Base-by-base conservation (phyloP, 2,797 vertebrate genomes). In the Percopsis omiscomaycus region DNA sequence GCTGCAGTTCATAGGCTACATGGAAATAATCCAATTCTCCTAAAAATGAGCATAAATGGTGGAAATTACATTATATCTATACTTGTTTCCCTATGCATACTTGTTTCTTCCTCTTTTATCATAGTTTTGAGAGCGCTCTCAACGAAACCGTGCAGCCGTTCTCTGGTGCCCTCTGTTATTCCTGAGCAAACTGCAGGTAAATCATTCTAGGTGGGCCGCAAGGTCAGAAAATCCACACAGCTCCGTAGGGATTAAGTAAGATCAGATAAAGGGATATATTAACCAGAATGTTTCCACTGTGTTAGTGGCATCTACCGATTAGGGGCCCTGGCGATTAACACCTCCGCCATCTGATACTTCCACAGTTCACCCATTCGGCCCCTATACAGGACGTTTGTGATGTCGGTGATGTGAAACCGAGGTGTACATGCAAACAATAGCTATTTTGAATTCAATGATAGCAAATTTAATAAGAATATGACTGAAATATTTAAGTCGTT, bases 171-270 rank as follows among this genome's bases (percentile, higher is more conserved):
- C 22, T 63, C 42, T 12, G 13, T 14, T 3, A 46, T 37, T 13
- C 42, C 47, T 30, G 47, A n/a, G 59, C 14, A 13, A 47, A 8
- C 73, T 64, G 69, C 73, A 68, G 73, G 84, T 84, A 64, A 83
- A 85, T 84, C 64, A 37, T 8, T 27, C 63, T 10, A 55, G 30
- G 28, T 44, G 44, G n/a, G 42, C 9, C 1, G 2, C 22, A 8
- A 64, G 82, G 80, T 80, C 71, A 55, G 45, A 57, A 29, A 37
- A 32, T 32, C 28, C 48, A 8, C 22, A 29, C 58, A 82, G 53
- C 68, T 65, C 58, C 12, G 55, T 1, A 1, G 0, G 2, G 66
- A 16, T 55, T 63, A 60, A 58, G 48, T 64, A 32, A 61, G 44
- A 37, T 56, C 47, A 59, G 55, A 62, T 15, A 22, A 61, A 59